Base-by-base conservation (phyloP, 2,888 invertebrate genomes). In the Coronaproctus castanopsis region DNA sequence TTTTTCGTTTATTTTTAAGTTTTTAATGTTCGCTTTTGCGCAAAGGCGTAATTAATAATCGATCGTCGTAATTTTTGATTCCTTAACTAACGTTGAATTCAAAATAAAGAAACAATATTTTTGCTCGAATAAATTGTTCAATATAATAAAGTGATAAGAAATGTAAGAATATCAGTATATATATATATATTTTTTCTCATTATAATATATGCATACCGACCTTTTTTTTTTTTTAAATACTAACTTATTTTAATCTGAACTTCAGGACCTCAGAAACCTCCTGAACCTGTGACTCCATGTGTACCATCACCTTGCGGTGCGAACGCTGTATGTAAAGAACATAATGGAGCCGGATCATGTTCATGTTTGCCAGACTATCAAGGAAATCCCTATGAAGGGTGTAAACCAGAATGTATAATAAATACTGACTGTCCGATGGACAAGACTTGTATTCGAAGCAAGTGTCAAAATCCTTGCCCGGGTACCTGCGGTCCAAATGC, bases 341-440 rank as follows among this genome's bases (percentile, higher is more conserved):
- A 65, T 57, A 66, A 65, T 55, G 63, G 67, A n/a, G 67, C 66
- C 66, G 71, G 70, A 10, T 65, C 67, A 1, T 74, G 74, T 63
- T 68, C 70, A 18, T 74, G 74, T 64, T 73, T 81, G 59, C 77
- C 79, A 36, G 82, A 83, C 61, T 80, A 84, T 66, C 79, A 79
- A 63, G 86, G 86, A 21, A 85, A 85, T 71, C 85, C 86, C 0
- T 83, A 85, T 69, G 79, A 81, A 62, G 79, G 79, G 51, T 85
- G 85, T 68, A 77, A 84, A 64, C 73, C 73, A 14, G 74, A 74
- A 65, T 75, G 75, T 66, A 68, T 71, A 21, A 63, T 71, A 23
- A 74, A 73, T 65, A 67, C 71, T 23, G 75, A 75, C 61, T 76
- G 76, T 64, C 64, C 71, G 14, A 67, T 69, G 48, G 69, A 71